Evolutionary conservation across 2,113 vertebrate species (phyloP), one percentile per base, ranked within the genome.

Genomic region (Tetrao urogallus): DNA sequence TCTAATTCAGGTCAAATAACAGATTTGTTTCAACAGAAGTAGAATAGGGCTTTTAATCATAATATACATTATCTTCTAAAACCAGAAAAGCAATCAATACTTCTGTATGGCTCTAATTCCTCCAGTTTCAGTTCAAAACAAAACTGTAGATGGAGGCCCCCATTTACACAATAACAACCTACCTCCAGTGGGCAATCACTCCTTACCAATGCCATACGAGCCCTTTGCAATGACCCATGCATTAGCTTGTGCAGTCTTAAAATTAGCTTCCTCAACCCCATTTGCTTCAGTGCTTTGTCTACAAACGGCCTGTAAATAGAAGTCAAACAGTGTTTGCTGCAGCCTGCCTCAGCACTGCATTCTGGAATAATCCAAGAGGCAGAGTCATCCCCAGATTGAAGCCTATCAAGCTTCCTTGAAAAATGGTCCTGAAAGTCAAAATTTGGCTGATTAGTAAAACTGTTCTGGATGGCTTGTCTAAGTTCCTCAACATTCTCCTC

Each of bases 211-310:
- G 99, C 99, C 47, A 98, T 92, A 79, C 99, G 98, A 28, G 99
- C 98, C 96, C 99, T 98, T 95, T 99, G 99, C 86, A 99, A 97
- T 36, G 99, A 99, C 60, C 99, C 99, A 86, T 99, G 98, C 99
- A 99, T 99, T 96, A 99, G 98, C 96, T 99, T 99, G 98, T 99
- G 99, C 91, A 99, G 98, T 96, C 99, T 98, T 82, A 99, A 97
- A 96, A 99, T 99, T 72, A 99, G 97, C 97, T 99, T 99, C 78
- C 99, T 98, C 70, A 99, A 97, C 66, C 99, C 99, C 99, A 99
- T 99, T 96, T 99, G 99, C 97, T 99, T 99, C 97, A 99, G 98
- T 64, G 99, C 99, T 97, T 99, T 99, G 97, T 99, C 99, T 94
- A 99, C 99, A 98, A 99, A 99, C 0, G 99, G 99, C 47, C 99